Conservation (phyloP, 1,140 invertebrate genomes). For the Drosophila arawakana region DNA sequence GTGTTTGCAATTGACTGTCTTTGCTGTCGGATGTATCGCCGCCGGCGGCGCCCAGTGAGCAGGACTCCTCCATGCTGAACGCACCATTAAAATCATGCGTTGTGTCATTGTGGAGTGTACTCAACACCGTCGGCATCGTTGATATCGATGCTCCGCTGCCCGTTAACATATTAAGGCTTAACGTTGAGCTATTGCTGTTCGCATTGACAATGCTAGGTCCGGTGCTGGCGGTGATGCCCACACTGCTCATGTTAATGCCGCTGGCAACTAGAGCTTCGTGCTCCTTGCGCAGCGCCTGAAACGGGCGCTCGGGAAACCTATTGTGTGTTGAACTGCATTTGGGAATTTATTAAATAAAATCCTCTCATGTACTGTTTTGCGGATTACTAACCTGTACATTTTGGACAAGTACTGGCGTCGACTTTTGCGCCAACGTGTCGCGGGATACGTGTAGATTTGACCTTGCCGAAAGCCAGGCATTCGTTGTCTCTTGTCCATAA, state of each 20-base stretch:
- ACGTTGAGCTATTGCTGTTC: slow-evolving; percentile 44
- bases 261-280: slow-evolving; percentile 71
- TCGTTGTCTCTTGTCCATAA: slow-evolving; percentile 94
- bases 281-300: slow-evolving; percentile 81
- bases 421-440: slow-evolving; percentile 81
- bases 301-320: slow-evolving; percentile 80
- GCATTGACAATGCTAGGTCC: slow-evolving; percentile 26
- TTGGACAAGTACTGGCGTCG: slow-evolving; percentile 83
- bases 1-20: slow-evolving; percentile 77
- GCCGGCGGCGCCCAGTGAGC: slow-evolving; percentile 77
- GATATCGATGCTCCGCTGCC: slow-evolving; percentile 58
- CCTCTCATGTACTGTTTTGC: background rate
- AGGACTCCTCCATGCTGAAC: slow-evolving; percentile 77
- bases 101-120: slow-evolving; percentile 60
- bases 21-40: slow-evolving; percentile 84
- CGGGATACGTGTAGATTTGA: slow-evolving; percentile 97
- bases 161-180: slow-evolving; percentile 67
- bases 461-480: slow-evolving; percentile 95
- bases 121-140: slow-evolving; percentile 51
- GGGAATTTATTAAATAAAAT: background rate
- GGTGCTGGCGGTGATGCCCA: slow-evolving; percentile 14
- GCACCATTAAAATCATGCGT: slow-evolving; percentile 79
- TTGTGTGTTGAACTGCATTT: slow-evolving; percentile 26
- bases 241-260: slow-evolving; percentile 39
- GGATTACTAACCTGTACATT: slow-evolving; percentile 76